Evolutionary conservation across 2,888 invertebrate genomes (phyloP), one percentile per base, ranked within the genome.

Genomic region (Disparrhopalites patrizii): DNA sequence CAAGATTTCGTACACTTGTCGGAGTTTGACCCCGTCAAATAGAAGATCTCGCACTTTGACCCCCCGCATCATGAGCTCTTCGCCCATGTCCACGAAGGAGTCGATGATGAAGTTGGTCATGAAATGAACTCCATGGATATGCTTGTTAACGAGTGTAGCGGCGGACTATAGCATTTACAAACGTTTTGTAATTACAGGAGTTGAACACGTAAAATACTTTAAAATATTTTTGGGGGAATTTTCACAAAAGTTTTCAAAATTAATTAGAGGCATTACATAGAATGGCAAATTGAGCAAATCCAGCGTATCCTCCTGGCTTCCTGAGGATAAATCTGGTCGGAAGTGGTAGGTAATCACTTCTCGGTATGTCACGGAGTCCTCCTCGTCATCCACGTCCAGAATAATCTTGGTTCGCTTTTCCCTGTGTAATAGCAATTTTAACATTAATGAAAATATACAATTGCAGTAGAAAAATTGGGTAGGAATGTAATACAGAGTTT

Each of bases 311-410:
- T 58, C 55, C n/a, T 43, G 56, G 15, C 15, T n/a, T 10, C 43
- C 33, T 2, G 27, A 23, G 1, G 64, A 64, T 3, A 64, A 25
- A 18, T 64, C 64, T 30, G 13, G 30, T 27, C 30, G 13, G 25
- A 30, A 64, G 13, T 36, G 28, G 43, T 57, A 64, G 30, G 40
- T 43, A 3, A 57, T 56, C 3, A 31, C 10, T 30, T 56, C 54
- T 18, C 31, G 36, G 50, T 36, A 64, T 3, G 57, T 64, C 18
- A 64, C 57, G 2, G 64, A 38, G 20, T 57, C 64, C 47, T 64
- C 57, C 10, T 57, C 57, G 2, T 38, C 28, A 18, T 64, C 38
- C 3, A 50, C 33, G 2, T 2, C 36, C 27, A 57, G n/a, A 7
- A 64, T 50, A 4, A 43, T 57, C 31, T 64, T 64, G 15, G 15